phyloP scores from a whole-genome alignment of 2,797 vertebrate genomes.

The Taenioides sp. region DNA sequence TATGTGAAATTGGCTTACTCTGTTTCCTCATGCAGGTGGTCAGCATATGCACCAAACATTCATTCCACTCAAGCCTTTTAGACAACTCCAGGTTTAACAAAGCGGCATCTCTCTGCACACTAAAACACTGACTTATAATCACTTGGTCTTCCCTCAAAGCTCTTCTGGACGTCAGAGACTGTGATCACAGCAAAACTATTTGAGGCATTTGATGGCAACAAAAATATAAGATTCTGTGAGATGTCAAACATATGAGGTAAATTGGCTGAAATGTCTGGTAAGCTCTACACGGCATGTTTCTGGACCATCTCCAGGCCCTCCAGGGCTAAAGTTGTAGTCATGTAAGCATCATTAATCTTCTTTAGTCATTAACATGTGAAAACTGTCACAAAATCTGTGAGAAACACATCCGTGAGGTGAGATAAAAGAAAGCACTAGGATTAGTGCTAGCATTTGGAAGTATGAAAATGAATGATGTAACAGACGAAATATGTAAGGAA shows the following conservation, averaged over 20 bases:
- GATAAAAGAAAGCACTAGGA: slow-evolving; percentile 19
- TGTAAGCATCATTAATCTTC: slow-evolving; percentile 40
- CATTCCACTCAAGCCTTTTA: slow-evolving; percentile 60
- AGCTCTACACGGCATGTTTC: slow-evolving; percentile 22
- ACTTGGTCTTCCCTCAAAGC: slow-evolving; percentile 34
- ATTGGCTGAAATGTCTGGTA: slow-evolving; percentile 27
- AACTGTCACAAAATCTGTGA: slow-evolving; percentile 24
- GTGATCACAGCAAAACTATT: slow-evolving; percentile 34
- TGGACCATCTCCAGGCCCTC: slow-evolving; percentile 7
- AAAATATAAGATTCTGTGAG: slow-evolving; percentile 34
- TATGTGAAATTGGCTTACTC: slow-evolving; percentile 67
- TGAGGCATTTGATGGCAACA: slow-evolving; percentile 42
- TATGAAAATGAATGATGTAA: not conserved
- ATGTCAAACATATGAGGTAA: slow-evolving; percentile 24
- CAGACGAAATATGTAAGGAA: not conserved
- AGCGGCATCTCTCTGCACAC: slow-evolving; percentile 31
- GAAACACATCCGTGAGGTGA: slow-evolving; percentile 26
- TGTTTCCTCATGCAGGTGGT: slow-evolving; percentile 75
- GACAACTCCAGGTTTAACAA: slow-evolving; percentile 67
- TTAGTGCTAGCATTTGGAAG: slow-evolving; percentile 2
- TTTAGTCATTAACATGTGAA: slow-evolving; percentile 31
- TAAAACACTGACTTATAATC: slow-evolving; percentile 42
- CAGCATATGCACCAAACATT: slow-evolving; percentile 69
- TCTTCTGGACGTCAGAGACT: slow-evolving; percentile 33
- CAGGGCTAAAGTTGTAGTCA: slow-evolving; percentile 31